A percentile compares a stretch with the other conserved stretches of the same genome.
These are phyloP conservation scores for Ariolimax columbianus DNA, from an alignment of 2,888 invertebrate genomes.

Conservation along the genomic window DNA sequence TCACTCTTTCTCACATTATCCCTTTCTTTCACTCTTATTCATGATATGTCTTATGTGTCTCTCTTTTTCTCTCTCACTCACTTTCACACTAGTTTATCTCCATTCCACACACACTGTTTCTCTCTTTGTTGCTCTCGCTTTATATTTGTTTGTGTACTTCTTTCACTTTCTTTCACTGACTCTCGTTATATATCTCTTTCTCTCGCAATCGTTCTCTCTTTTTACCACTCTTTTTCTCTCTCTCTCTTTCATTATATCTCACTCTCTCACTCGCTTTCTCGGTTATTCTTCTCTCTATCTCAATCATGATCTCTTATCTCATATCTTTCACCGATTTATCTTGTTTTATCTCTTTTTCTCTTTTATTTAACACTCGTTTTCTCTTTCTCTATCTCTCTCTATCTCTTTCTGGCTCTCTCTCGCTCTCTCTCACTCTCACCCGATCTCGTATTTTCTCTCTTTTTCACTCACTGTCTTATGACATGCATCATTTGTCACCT, in stretches of 20 bases:
- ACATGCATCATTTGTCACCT: no score
- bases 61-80: no score
- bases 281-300: background rate
- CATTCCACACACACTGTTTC: no score
- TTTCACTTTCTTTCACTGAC: background rate
- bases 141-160: background rate
- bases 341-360: background rate
- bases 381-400: no score
- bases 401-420: no score
- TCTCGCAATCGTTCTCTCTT: no score
- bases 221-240: no score
- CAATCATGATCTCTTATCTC: background rate
- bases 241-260: no score
- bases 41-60: background rate
- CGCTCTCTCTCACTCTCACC: no score
- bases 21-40: background rate
- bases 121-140: background rate
- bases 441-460: slow-evolving; percentile 14
- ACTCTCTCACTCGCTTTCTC: background rate
- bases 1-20: no score
- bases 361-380: background rate
- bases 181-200: background rate
- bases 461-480: background rate
- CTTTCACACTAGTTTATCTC: background rate
- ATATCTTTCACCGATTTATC: background rate